Conservation (phyloP, 2,113 vertebrate species). For the Pomatostomus ruficeps region DNA sequence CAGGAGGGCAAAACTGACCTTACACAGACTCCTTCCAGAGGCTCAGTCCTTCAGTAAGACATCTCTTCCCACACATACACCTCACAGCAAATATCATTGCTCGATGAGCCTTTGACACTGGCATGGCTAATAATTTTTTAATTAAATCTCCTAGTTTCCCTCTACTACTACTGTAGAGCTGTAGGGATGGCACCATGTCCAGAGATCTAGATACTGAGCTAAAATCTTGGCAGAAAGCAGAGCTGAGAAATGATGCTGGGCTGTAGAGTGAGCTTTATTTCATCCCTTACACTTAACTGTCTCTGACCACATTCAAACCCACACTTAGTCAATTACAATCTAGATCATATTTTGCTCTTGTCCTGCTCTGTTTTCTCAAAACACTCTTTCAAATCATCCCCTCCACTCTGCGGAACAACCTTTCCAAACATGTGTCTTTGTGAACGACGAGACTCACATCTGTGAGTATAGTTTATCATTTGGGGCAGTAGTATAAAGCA, state of each 20-base stretch:
- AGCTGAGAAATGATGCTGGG: neutral
- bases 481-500: neutral
- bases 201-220: neutral
- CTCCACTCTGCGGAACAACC: neutral
- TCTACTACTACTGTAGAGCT: neutral
- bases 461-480: neutral
- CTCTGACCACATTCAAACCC: neutral
- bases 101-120: neutral
- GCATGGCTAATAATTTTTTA: neutral
- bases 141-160: neutral
- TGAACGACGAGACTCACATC: neutral
- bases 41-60: neutral
- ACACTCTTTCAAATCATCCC: neutral
- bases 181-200: neutral
- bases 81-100: neutral
- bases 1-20: neutral
- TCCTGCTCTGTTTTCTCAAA: neutral
- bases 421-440: neutral
- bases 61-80: neutral
- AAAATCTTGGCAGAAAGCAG: neutral
- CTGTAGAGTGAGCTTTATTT: neutral
- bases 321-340: too few relatives aligned
- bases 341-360: neutral
- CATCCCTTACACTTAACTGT: neutral
- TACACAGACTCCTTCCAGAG: neutral